Conservation (phyloP, 2,888 invertebrate species). For the Machimus rusticus region DNA sequence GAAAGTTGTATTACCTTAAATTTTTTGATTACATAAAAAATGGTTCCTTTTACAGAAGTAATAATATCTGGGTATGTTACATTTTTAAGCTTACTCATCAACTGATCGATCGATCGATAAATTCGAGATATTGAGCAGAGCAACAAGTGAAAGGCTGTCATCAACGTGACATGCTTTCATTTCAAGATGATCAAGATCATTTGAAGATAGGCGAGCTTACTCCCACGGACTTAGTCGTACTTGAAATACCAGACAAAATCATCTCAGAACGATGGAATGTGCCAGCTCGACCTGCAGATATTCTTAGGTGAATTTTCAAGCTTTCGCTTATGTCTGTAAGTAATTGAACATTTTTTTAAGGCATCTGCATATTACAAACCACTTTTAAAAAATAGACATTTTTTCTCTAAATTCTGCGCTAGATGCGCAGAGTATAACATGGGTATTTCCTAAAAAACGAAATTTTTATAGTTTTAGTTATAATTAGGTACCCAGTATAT, state of each 20-base stretch:
- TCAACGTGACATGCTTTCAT: not conserved
- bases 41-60: not conserved
- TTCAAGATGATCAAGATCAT: not conserved
- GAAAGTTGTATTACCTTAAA: not conserved
- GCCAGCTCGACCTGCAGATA: not conserved
- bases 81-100: not conserved
- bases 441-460: too few species aligned
- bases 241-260: not conserved
- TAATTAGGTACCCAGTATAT: too few species aligned
- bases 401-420: too few species aligned
- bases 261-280: not conserved
- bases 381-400: too few species aligned
- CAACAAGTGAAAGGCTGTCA: not conserved
- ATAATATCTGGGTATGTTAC: not conserved
- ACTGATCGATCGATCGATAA: not conserved
- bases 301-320: not conserved
- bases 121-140: not conserved
- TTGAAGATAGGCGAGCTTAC: not conserved
- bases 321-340: not conserved
- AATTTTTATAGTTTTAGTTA: too few species aligned
- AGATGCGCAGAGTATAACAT: too few species aligned
- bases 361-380: too few species aligned
- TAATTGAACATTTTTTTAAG: not conserved
- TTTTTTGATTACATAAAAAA: not conserved
- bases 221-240: not conserved